These are phyloP conservation scores for Eleutherodactylus coqui DNA, from an alignment of 2,797 vertebrate species.

Conservation along the genomic window DNA sequence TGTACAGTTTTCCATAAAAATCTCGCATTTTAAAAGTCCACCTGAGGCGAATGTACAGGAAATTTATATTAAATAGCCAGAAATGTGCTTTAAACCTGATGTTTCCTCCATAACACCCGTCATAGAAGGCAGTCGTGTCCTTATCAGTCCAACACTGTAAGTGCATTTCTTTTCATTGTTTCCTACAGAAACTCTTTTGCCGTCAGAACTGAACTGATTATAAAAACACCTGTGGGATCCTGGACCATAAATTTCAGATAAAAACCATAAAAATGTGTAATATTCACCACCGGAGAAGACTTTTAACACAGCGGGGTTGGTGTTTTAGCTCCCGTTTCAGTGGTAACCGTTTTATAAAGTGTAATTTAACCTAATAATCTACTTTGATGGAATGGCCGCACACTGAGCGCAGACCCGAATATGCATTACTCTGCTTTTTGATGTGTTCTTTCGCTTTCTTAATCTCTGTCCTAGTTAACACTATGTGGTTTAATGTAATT, in stretches of 20 bases:
- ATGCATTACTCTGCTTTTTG: constrained; percentile 50
- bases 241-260: neutral
- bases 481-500: constrained; percentile 54
- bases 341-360: constrained; percentile 55
- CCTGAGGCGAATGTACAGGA: neutral
- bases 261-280: constrained; percentile 37
- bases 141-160: neutral
- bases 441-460: constrained; percentile 43
- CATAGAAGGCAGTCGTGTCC: neutral
- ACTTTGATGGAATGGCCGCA: constrained; percentile 59
- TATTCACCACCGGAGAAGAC: constrained; percentile 38
- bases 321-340: constrained; percentile 41
- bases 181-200: neutral
- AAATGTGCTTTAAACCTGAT: too few relatives aligned
- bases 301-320: constrained; percentile 56
- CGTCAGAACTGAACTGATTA: neutral
- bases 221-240: constrained; percentile 26
- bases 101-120: too few relatives aligned
- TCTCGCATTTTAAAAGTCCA: neutral
- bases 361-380: constrained; percentile 63
- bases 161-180: neutral
- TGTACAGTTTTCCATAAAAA: neutral
- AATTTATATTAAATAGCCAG: neutral
- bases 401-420: constrained; percentile 45
- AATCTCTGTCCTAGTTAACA: constrained; percentile 59